A percentile compares a stretch with the other conserved stretches of the same genome.
Conservation (phyloP, 2,113 vertebrate genomes). For the Ictidomys tridecemlineatus region DNA sequence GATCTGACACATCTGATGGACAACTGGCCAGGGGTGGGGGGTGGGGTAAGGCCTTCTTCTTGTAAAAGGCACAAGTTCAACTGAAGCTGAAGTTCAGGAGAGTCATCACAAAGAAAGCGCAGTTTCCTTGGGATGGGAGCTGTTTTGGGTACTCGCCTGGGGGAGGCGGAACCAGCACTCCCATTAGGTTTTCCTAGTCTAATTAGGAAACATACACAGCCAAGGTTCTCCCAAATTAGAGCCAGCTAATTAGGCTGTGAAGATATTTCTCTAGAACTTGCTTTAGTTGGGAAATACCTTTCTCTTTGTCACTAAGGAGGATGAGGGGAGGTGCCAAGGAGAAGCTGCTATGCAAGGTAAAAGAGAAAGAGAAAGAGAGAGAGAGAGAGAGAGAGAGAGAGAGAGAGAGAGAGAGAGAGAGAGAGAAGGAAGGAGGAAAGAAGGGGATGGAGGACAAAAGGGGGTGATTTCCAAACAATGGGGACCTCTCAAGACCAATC, state of each 20-base stretch:
- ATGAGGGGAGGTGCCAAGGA: background rate
- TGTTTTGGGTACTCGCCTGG: background rate
- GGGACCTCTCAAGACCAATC: background rate
- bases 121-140: background rate
- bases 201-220: conserved; percentile 68
- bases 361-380: accelerated
- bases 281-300: conserved; percentile 45
- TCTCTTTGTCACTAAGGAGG: background rate
- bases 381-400: too few species aligned
- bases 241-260: conserved; percentile 62
- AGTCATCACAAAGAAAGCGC: background rate
- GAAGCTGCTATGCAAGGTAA: background rate
- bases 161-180: background rate
- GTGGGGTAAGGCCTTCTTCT: background rate
- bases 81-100: background rate
- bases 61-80: background rate
- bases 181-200: conserved; percentile 62
- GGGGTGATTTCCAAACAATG: background rate
- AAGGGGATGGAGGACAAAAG: background rate
- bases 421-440: background rate
- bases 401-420: accelerated
- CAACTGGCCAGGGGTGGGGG: background rate
- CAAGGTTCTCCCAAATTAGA: conserved; percentile 61
- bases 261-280: conserved; percentile 45
- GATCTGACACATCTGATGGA: background rate